Evolutionary conservation across 2,797 vertebrate species (phyloP).

Genomic region (Anguilla obscura): DNA sequence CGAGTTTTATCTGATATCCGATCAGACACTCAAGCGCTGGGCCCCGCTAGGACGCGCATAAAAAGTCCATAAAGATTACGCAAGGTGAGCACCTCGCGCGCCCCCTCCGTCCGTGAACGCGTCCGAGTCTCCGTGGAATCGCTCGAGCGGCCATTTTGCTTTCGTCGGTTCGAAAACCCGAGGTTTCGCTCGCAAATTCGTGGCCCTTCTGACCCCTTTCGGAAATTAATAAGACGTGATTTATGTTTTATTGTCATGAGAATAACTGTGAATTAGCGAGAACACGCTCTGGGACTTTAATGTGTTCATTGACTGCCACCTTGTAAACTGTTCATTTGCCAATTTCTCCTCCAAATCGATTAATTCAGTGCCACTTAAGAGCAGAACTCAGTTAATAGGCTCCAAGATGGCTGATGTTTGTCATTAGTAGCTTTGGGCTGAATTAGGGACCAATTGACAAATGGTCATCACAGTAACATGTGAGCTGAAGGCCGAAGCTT

Average conservation of each 20-base stretch:
- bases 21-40: constrained; percentile 20
- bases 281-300: neutral
- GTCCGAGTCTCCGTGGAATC: neutral
- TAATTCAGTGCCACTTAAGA: neutral
- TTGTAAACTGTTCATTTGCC: neutral
- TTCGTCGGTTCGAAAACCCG: neutral
- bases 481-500: too few species aligned
- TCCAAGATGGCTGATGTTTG: neutral
- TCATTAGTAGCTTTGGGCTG: constrained; percentile 2
- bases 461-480: neutral
- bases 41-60: neutral
- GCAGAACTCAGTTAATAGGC: neutral
- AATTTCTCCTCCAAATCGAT: constrained; percentile 1
- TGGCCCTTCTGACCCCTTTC: neutral
- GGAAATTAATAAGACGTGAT: neutral
- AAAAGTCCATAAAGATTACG: neutral
- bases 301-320: neutral
- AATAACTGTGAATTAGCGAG: neutral
- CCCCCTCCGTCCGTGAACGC: neutral
- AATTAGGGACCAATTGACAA: neutral
- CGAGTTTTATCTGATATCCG: constrained; percentile 21
- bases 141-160: neutral
- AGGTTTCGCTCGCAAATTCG: neutral
- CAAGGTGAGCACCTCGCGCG: neutral
- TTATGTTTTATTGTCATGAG: constrained; percentile 5